These are phyloP conservation scores for Amaurobius ferox DNA, from an alignment of 2,888 invertebrate genomes.

Conservation along the genomic window DNA sequence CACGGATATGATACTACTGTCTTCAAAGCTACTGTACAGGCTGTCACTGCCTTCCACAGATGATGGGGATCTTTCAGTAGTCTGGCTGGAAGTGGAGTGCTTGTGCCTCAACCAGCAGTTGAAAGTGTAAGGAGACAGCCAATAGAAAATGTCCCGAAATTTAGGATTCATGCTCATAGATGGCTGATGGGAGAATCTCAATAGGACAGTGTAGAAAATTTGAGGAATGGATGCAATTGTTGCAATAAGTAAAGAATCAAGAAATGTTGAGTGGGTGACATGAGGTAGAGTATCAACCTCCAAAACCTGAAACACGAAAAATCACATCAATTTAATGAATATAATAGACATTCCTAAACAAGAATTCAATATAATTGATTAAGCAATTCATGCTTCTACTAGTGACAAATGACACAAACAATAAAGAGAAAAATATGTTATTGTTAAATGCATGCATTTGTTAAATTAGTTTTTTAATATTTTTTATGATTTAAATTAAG, in stretches of 20 bases:
- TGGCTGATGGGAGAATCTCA: slow-evolving; percentile 26
- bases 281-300: slow-evolving; percentile 3
- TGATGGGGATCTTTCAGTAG: slow-evolving; percentile 27
- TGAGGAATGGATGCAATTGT: slow-evolving; percentile 36
- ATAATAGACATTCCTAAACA: no score
- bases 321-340: no score
- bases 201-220: slow-evolving; percentile 21
- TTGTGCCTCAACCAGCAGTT: slow-evolving; percentile 55
- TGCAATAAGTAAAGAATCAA: slow-evolving; percentile 7
- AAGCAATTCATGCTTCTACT: no score
- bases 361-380: no score
- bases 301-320: slow-evolving; percentile 7
- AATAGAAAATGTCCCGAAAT: slow-evolving; percentile 17
- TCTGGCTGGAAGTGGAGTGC: slow-evolving; percentile 35
- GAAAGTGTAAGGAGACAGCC: slow-evolving; percentile 13
- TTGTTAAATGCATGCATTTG: no score
- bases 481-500: no score
- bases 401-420: no score
- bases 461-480: no score
- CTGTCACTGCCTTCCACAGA: slow-evolving; percentile 37
- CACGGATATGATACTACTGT: slow-evolving; percentile 45
- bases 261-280: slow-evolving; percentile 24
- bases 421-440: no score
- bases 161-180: not conserved
- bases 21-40: slow-evolving; percentile 49